Base-by-base conservation (phyloP, 2,888 invertebrate genomes). In the Trachelus iudaicus region DNA sequence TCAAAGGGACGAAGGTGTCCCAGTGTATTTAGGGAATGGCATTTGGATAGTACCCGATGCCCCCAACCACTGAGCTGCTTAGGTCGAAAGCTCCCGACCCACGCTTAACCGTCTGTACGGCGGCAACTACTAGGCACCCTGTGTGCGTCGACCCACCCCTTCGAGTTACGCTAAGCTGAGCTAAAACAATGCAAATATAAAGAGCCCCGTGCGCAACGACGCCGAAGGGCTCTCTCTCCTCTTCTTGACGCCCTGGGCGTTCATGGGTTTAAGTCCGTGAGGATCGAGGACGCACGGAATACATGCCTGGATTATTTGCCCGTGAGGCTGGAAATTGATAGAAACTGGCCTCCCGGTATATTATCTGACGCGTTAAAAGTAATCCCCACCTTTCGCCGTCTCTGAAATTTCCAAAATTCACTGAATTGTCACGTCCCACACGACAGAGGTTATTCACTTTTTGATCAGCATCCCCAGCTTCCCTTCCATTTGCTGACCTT, bases 161-260 rank as follows among this genome's bases (percentile, higher is more conserved):
- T 69, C n/a, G 77, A 77, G 77, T 77, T 75, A 74, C 77, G 75
- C 77, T 77, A 77, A 77, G 77, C 77, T 69, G 77, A 71, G 75
- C 75, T 77, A 77, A 77, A 75, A 77, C 75, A 77, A 77, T 77
- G 77, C 77, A 77, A 77, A 77, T 77, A 77, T 77, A 75, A 77
- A 77, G 77, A 75, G 77, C 77, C 75, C 75, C 71, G 71, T 75
- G 71, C 56, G 56, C 77, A 75, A 34, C 77, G 74, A 33, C 68
- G 75, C 75, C 56, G 69, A 40, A 77, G 73, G 69, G 69, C 35
- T 75, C 56, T 34, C 56, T 34, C 56, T 78, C 69, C 56, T 76
- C 76, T n/a, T 69, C 74, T 76, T 13, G 73, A 73, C 56, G 73
- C 56, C 56, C 56, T 56, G 56, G 56, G 56, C 56, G 56, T 56